Evolutionary conservation across 2,888 invertebrate species (phyloP).

Genomic region (Drosophila affinis): DNA sequence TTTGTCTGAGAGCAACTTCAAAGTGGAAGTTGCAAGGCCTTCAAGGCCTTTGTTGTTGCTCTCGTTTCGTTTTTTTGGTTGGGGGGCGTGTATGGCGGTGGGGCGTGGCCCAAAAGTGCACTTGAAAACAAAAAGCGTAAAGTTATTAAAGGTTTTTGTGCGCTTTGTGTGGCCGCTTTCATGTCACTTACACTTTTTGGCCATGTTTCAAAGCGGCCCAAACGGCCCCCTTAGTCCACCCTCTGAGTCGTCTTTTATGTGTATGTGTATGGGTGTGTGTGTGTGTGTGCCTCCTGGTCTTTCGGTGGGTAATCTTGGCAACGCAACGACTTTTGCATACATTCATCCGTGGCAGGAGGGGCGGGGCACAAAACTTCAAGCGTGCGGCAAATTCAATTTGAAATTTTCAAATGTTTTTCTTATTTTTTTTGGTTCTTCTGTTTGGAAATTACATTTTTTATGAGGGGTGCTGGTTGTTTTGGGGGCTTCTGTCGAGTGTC

Average conservation of each 20-base stretch:
- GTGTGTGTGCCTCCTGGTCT: conserved; percentile 23
- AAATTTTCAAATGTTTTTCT: conserved; percentile 76
- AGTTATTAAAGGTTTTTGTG: conserved; percentile 77
- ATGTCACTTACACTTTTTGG: conserved; percentile 74
- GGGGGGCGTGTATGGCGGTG: conserved; percentile 9
- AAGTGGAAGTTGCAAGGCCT: conserved; percentile 58
- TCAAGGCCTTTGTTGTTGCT: conserved; percentile 26
- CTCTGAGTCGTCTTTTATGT: conserved; percentile 27
- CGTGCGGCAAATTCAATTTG: conserved; percentile 76
- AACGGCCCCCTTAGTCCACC: not conserved
- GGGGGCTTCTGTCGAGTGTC: conserved; percentile 39
- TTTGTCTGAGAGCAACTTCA: conserved; percentile 52
- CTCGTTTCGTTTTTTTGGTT: conserved; percentile 28
- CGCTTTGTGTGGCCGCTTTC: conserved; percentile 65
- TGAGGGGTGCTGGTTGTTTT: conserved; percentile 60
- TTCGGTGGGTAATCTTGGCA: conserved; percentile 45
- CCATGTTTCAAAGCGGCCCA: conserved; percentile 42
- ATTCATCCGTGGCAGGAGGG: not conserved
- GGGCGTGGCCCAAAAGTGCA: conserved; percentile 65
- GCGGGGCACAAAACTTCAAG: conserved; percentile 59
- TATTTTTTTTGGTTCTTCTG: conserved; percentile 28
- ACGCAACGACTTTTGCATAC: conserved; percentile 41
- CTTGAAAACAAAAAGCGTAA: conserved; percentile 78
- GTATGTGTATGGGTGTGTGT: conserved; percentile 28
- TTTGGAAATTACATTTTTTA: conserved; percentile 74